Percentiles rank a stretch among this genome's conserved stretches.
Evolutionary conservation across 2,797 vertebrate genomes (phyloP).

Genomic region (Okamejei kenojei): DNA sequence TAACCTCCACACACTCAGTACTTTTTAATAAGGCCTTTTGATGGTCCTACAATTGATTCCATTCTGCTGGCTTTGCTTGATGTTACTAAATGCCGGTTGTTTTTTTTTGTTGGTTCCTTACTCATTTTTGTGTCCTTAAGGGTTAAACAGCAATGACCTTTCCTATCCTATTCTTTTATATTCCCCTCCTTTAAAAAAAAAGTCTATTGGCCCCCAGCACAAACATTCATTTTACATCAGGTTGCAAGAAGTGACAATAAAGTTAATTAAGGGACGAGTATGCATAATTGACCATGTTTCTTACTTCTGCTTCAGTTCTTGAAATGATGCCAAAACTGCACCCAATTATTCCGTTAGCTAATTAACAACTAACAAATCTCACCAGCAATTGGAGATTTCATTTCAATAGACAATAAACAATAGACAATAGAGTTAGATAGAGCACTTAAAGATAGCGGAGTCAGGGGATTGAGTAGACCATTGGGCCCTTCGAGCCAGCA

Average conservation of each 20-base stretch:
- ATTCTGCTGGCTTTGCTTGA: not conserved
- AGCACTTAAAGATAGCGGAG: too few relatives aligned
- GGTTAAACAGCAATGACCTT: not conserved
- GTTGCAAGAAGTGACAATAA: not conserved
- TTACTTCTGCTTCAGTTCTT: not conserved
- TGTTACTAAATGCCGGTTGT: not conserved
- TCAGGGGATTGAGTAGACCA: too few relatives aligned
- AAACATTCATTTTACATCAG: not conserved
- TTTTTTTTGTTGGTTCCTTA: not conserved
- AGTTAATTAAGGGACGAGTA: not conserved
- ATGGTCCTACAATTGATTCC: not conserved
- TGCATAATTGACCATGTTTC: too few relatives aligned
- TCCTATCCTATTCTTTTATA: not conserved
- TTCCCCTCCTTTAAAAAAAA: not conserved
- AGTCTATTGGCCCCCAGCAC: not conserved
- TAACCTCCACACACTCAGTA: not conserved
- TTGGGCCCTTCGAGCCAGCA: too few relatives aligned
- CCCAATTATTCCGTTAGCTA: not conserved
- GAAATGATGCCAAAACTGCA: not conserved
- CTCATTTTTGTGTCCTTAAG: not conserved
- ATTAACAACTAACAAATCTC: not conserved
- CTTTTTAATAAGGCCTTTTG: not conserved
- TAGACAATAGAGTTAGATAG: too few relatives aligned
- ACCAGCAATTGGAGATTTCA: not conserved
- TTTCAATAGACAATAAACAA: not conserved